Evolutionary conservation across 2,113 vertebrate species (phyloP).

Genomic region (Neolamprologus kungweensis): DNA sequence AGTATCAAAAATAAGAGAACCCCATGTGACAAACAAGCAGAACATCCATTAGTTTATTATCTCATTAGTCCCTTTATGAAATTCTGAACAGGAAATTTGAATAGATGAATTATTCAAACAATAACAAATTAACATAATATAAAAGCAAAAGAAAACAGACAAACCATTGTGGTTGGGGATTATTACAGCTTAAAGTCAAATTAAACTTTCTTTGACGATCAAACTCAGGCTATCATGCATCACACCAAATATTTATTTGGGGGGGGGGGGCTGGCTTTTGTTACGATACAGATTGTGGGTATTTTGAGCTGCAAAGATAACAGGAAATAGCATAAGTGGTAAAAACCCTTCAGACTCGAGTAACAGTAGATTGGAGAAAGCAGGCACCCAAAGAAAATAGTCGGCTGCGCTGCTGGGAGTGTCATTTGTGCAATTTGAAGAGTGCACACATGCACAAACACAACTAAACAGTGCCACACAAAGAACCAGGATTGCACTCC

Average conservation of each 20-base stretch:
- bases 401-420: neutral
- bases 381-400: neutral
- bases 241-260: neutral
- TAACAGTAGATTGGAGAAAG: neutral
- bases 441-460: neutral
- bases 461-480: neutral
- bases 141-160: neutral
- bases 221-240: neutral
- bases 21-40: neutral
- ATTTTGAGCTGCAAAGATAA: neutral
- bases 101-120: neutral
- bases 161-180: neutral
- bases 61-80: neutral
- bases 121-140: neutral
- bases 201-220: neutral
- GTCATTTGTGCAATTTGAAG: neutral
- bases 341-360: neutral
- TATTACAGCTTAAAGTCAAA: neutral
- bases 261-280: neutral
- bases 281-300: neutral
- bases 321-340: neutral
- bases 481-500: neutral
- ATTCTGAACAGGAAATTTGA: neutral
- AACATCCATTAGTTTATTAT: neutral
- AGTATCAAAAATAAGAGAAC: neutral